These are phyloP conservation scores for Periphyllus acericola DNA, from an alignment of 2,888 invertebrate genomes.

Conservation along the genomic window DNA sequence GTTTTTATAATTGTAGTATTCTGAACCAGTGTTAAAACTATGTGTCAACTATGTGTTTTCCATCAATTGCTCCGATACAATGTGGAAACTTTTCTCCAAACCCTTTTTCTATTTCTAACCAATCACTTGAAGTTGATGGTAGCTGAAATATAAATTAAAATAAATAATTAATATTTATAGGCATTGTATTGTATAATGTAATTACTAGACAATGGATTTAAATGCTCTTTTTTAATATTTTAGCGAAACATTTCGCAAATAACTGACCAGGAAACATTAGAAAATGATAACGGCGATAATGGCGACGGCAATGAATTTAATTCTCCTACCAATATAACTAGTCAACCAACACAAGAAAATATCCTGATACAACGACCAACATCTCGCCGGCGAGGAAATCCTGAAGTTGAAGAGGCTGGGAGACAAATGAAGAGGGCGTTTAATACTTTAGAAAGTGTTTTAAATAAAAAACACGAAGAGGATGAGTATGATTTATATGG, in stretches of 20 bases:
- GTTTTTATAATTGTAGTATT: conserved; percentile 54
- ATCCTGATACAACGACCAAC: neutral
- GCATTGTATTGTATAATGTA: conserved; percentile 23
- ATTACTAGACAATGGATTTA: conserved; percentile 6
- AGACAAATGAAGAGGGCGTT: conserved; percentile 31
- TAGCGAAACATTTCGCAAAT: neutral
- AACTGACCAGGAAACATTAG: neutral
- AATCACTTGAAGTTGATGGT: conserved; percentile 26
- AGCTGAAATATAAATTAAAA: conserved; percentile 23
- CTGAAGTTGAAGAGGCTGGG: conserved; percentile 19
- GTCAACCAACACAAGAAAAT: neutral
- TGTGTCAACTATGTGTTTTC: conserved; percentile 46
- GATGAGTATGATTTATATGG: conserved; percentile 70
- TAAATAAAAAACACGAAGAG: conserved; percentile 65
- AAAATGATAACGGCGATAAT: neutral
- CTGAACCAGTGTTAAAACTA: conserved; percentile 4
- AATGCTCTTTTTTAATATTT: conserved; percentile 1
- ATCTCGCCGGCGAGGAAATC: neutral
- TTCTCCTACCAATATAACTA: neutral
- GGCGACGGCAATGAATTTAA: conserved; percentile 1
- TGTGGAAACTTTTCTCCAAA: conserved; percentile 51
- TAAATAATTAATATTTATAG: conserved; percentile 8
- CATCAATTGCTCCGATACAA: conserved; percentile 60
- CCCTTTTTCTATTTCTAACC: conserved; percentile 29
- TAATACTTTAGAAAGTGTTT: conserved; percentile 19